A percentile compares a stretch with the other conserved stretches of the same genome.
Conservation (phyloP, 1,140 invertebrate species). For the Cotesia typhae region DNA sequence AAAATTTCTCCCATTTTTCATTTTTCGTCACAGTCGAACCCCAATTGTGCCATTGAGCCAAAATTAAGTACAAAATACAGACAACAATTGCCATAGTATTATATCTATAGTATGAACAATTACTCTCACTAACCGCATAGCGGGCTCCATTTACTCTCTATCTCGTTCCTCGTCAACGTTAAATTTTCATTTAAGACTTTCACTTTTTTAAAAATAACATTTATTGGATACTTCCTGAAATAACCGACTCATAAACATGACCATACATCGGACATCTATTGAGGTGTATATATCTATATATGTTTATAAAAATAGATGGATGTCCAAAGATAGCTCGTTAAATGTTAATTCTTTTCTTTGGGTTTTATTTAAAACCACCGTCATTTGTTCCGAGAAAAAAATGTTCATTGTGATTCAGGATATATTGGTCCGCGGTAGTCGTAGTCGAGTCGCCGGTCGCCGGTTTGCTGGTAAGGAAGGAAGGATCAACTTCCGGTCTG, state of each 20-base stretch:
- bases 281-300: no score
- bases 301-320: no score
- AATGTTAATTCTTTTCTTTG: constrained; percentile 19
- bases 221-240: neutral
- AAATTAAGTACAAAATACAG: no score
- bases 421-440: constrained; percentile 49
- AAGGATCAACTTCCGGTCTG: constrained; percentile 58
- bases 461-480: constrained; percentile 42
- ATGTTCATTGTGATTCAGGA: constrained; percentile 60
- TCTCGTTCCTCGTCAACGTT: neutral
- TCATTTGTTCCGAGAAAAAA: neutral
- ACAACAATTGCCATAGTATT: no score
- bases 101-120: neutral
- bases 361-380: no score
- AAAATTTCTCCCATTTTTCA: constrained; percentile 51
- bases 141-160: neutral
- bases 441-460: no score
- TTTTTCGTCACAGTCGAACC: constrained; percentile 39
- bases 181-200: neutral
- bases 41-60: neutral
- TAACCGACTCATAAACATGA: no score
- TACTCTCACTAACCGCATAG: no score
- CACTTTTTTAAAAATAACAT: constrained; percentile 5
- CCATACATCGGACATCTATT: no score
- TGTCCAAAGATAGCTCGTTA: neutral